Evolutionary conservation across 2,797 vertebrate species (phyloP), one percentile per base, ranked within the genome.

Genomic region (Sitta carolinensis): DNA sequence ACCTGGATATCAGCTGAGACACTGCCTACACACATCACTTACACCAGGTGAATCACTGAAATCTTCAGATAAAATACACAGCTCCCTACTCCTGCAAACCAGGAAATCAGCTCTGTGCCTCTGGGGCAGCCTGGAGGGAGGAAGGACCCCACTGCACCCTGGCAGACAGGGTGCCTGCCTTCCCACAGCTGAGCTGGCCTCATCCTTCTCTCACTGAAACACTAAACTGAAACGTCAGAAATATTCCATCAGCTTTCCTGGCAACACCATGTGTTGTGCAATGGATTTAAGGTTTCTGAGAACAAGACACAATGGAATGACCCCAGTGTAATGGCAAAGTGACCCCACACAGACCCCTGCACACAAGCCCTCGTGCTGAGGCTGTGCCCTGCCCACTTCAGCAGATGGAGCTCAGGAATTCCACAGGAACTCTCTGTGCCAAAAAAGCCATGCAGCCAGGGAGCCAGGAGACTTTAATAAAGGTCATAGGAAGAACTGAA

Each of bases 301-400:
- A 75, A 62, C 21, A 19, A n/a, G 59, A 42, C 61, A 50, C 18
- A 26, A 40, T 15, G 29, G 40, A 57, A 59, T 18, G 17, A 48
- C 10, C 40, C 14, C 1, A 0, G 13, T 38, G 10, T 5, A 42
- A 17, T 2, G 34, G 27, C 79, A 63, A 57, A 75, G 76, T 7
- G 11, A n/a, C 25, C 23, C 25, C 68, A 63, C 29, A 14, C 0
- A 18, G 29, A 64, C 38, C 29, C 34, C 45, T 50, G 58, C 54
- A 67, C 48, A 54, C 21, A 17, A n/a, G 18, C 26, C 40, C 59
- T 3, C 8, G 29, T 7, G 19, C 13, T 76, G 17, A 51, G 77
- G 78, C 63, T 72, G 27, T 32, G 73, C 74, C 61, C 66, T 58
- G 74, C 34, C 54, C 58, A 55, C 34, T n/a, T 36, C 50, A 87